Percentiles rank a stretch among this genome's conserved stretches.
phyloP scores from a whole-genome alignment of 2,797 vertebrate genomes.

The Anguilla megastoma region DNA sequence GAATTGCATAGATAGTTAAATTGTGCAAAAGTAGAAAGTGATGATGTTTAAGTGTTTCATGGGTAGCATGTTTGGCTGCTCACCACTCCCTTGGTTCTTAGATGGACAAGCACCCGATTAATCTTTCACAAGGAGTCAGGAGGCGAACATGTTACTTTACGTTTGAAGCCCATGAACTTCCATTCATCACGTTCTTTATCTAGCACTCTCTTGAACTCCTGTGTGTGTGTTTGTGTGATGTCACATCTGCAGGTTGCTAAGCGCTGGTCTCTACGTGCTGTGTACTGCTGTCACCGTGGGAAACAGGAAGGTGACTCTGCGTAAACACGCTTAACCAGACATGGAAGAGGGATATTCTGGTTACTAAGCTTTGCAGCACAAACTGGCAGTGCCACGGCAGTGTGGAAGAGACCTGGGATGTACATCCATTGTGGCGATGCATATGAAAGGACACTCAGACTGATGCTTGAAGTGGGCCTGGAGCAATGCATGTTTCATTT shows the following conservation, averaged over 20 bases:
- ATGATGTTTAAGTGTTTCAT: neutral
- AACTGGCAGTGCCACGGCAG: neutral
- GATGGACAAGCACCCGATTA: neutral
- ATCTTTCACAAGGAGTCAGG: neutral
- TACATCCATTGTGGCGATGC: neutral
- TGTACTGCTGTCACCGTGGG: neutral
- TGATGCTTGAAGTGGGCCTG: neutral
- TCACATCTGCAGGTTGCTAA: conserved; percentile 16
- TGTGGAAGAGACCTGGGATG: neutral
- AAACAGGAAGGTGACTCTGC: conserved; percentile 34
- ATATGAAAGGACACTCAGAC: neutral
- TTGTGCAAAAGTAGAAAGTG: neutral
- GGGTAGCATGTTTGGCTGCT: neutral
- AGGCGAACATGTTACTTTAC: neutral
- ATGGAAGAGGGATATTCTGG: neutral
- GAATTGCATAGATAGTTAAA: neutral
- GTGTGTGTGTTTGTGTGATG: neutral
- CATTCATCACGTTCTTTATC: neutral
- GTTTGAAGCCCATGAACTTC: neutral
- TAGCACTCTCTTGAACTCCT: neutral
- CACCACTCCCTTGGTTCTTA: neutral
- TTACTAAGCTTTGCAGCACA: neutral
- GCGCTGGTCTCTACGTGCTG: neutral
- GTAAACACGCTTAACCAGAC: neutral
- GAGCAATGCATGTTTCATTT: neutral